Conservation (phyloP, 2,113 vertebrate genomes). For the Epinephelus lanceolatus region DNA sequence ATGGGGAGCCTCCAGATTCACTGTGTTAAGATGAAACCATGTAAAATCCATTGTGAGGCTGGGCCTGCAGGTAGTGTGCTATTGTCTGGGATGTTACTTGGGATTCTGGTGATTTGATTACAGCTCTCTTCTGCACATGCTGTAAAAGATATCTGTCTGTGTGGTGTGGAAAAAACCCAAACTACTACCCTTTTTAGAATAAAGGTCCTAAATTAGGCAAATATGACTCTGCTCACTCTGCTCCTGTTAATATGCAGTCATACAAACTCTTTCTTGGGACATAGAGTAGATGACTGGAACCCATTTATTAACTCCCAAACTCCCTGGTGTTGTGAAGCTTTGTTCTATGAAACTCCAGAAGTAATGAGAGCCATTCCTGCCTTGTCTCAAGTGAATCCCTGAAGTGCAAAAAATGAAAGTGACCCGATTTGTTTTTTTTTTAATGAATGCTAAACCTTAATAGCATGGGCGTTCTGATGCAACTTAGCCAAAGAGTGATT, state of each 20-base stretch:
- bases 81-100: constrained; percentile 53
- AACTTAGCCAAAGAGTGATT: not conserved
- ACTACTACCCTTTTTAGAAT: constrained; percentile 26
- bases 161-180: constrained; percentile 37
- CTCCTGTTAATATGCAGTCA: not conserved
- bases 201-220: constrained; percentile 9
- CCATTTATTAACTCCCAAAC: not conserved
- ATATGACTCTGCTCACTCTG: not conserved
- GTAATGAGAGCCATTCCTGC: not conserved
- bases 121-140: constrained; percentile 45
- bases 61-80: constrained; percentile 23
- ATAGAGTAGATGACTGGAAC: not conserved
- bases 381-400: not conserved
- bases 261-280: not conserved
- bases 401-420: not conserved
- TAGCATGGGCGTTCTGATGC: constrained; percentile 8
- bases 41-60: constrained; percentile 1
- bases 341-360: not conserved
- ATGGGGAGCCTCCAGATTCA: not conserved
- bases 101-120: constrained; percentile 55
- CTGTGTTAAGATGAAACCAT: not conserved
- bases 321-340: not conserved
- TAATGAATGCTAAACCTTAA: not conserved
- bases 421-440: not conserved
- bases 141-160: constrained; percentile 53